Conservation (phyloP, 53 echinoderm and acorn worm genomes). For the Glandiceps talaboti region DNA sequence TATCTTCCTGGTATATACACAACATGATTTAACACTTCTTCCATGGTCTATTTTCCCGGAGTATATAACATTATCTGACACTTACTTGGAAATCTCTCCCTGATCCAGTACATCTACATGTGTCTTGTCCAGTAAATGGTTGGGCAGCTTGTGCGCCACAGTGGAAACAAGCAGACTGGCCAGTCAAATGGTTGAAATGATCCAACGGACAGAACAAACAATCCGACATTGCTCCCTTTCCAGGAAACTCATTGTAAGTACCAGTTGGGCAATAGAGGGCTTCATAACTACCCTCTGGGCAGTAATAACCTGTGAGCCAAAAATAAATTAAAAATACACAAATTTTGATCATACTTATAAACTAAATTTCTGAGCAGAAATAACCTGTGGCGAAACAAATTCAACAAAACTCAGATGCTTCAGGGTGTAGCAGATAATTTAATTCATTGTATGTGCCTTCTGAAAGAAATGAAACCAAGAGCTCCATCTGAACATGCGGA, state of each 20-base stretch:
- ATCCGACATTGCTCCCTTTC: slow-evolving; percentile 32
- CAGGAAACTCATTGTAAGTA: slow-evolving; percentile 34
- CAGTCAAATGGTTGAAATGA: slow-evolving; percentile 89
- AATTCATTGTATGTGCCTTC: background rate
- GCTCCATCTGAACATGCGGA: too few relatives aligned
- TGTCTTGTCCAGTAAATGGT: slow-evolving; percentile 28
- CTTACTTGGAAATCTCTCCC: slow-evolving; percentile 85
- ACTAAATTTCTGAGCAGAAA: background rate
- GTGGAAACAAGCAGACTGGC: slow-evolving; percentile 71
- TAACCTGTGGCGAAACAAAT: too few relatives aligned
- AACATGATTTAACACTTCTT: too few relatives aligned
- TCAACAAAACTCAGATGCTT: too few relatives aligned
- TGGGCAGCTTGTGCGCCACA: slow-evolving; percentile 75
- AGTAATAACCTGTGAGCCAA: slow-evolving; percentile 55
- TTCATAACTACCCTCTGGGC: slow-evolving; percentile 51
- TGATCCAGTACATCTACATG: slow-evolving; percentile 64
- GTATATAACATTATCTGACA: too few relatives aligned
- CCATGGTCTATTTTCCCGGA: too few relatives aligned
- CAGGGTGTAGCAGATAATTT: background rate
- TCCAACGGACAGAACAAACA: slow-evolving; percentile 59
- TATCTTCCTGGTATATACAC: too few relatives aligned
- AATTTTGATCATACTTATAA: too few relatives aligned
- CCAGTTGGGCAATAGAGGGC: slow-evolving; percentile 41
- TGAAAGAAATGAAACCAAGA: too few relatives aligned
- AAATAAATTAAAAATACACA: background rate